These are phyloP conservation scores for Ophthalmotilapia sp. DNA, from an alignment of 2,113 vertebrate species.

Conservation along the genomic window DNA sequence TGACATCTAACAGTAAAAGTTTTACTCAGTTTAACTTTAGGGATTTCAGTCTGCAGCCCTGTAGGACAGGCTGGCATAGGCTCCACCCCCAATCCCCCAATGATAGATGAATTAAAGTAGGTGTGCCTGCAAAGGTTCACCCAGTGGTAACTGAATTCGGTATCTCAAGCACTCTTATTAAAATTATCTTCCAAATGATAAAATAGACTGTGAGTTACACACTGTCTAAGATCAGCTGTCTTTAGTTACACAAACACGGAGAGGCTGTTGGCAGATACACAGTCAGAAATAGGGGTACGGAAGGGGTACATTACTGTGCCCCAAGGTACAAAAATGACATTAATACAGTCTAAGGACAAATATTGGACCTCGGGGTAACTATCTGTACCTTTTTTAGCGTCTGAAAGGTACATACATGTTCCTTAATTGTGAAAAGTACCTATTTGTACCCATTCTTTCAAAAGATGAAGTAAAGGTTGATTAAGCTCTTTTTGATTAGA, in stretches of 20 bases:
- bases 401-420: no score
- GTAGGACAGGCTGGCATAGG: not conserved
- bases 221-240: not conserved
- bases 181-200: not conserved
- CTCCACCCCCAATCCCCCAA: not conserved
- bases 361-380: no score
- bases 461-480: no score
- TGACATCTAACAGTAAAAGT: not conserved
- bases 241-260: not conserved
- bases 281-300: no score
- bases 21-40: not conserved
- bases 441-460: no score
- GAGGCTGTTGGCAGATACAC: not conserved
- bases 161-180: fast-evolving
- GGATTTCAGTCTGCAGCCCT: not conserved
- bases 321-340: no score
- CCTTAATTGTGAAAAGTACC: no score
- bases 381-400: no score
- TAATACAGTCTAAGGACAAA: no score
- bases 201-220: not conserved
- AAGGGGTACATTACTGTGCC: no score
- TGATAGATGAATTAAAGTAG: not conserved
- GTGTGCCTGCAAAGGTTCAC: not conserved
- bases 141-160: not conserved
- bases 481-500: no score